Conservation (phyloP, 2,113 vertebrate genomes). For the Pseudorasbora parva region DNA sequence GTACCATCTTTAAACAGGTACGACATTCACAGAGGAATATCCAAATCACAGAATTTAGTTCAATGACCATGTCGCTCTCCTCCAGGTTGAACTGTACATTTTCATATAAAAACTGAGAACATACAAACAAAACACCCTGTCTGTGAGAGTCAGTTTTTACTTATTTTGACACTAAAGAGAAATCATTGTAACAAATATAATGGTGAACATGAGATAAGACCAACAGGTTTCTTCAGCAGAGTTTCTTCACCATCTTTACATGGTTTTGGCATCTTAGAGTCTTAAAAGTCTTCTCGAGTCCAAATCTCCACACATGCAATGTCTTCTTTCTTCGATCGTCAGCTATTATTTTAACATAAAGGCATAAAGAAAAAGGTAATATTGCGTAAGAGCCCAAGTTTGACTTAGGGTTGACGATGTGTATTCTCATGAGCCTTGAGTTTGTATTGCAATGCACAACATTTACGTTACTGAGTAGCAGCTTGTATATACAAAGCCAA, state of each 20-base stretch:
- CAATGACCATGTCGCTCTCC: slow-evolving; percentile 65
- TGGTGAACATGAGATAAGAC: slow-evolving; percentile 19
- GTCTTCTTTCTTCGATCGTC: neutral
- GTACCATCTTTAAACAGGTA: slow-evolving; percentile 82
- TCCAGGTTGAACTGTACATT: slow-evolving; percentile 74
- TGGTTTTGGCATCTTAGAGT: slow-evolving; percentile 30
- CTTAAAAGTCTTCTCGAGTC: slow-evolving; percentile 12
- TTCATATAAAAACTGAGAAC: slow-evolving; percentile 81
- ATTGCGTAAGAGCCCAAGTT: slow-evolving; percentile 37
- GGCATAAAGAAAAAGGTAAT: slow-evolving; percentile 11
- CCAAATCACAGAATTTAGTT: slow-evolving; percentile 61
- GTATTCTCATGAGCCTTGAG: slow-evolving; percentile 52
- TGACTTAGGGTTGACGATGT: neutral
- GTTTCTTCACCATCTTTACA: neutral
- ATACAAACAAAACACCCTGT: slow-evolving; percentile 82
- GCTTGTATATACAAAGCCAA: slow-evolving; percentile 86
- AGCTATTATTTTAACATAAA: slow-evolving; percentile 22
- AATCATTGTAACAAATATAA: slow-evolving; percentile 35
- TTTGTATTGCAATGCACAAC: slow-evolving; percentile 81
- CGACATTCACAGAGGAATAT: slow-evolving; percentile 79
- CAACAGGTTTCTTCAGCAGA: slow-evolving; percentile 20
- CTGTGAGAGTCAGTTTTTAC: slow-evolving; percentile 57
- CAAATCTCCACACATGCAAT: slow-evolving; percentile 22
- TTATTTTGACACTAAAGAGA: slow-evolving; percentile 50
- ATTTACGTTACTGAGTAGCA: slow-evolving; percentile 80